Evolutionary conservation across 1,140 invertebrate species (phyloP).

Genomic region (Pseudomyrmex flavicornis): DNA sequence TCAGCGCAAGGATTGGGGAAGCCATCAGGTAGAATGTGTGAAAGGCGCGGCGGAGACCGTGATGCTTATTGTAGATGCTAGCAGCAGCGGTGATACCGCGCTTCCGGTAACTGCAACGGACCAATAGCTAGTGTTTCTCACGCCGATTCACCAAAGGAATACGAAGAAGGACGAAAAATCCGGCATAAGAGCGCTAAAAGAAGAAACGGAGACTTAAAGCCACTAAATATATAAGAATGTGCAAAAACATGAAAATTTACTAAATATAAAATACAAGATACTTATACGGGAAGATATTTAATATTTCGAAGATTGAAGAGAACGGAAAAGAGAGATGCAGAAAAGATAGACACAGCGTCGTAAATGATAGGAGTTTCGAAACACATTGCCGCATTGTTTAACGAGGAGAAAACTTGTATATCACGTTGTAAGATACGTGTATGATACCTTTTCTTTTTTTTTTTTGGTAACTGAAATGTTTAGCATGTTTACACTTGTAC

Average conservation of each 20-base stretch:
- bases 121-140: conserved; percentile 82
- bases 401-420: too few species aligned
- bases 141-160: conserved; percentile 76
- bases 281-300: background rate
- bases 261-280: conserved; percentile 48
- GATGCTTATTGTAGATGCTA: conserved; percentile 87
- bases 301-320: too few species aligned
- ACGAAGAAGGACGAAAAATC: conserved; percentile 63
- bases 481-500: too few species aligned
- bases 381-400: too few species aligned
- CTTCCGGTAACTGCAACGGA: conserved; percentile 77
- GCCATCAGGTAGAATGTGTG: conserved; percentile 94
- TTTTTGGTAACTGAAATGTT: too few species aligned
- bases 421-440: too few species aligned
- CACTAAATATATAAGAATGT: background rate
- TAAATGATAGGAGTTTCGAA: too few species aligned
- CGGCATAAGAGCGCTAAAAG: conserved; percentile 37
- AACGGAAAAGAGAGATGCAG: too few species aligned
- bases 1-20: conserved; percentile 94
- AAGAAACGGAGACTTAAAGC: conserved; percentile 64
- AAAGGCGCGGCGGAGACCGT: conserved; percentile 87
- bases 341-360: too few species aligned
- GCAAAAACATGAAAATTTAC: conserved; percentile 47
- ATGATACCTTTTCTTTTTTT: too few species aligned
- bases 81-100: conserved; percentile 77